These are phyloP conservation scores for Bubalus kerabau DNA, from an alignment of 2,113 vertebrate species.

Conservation along the genomic window DNA sequence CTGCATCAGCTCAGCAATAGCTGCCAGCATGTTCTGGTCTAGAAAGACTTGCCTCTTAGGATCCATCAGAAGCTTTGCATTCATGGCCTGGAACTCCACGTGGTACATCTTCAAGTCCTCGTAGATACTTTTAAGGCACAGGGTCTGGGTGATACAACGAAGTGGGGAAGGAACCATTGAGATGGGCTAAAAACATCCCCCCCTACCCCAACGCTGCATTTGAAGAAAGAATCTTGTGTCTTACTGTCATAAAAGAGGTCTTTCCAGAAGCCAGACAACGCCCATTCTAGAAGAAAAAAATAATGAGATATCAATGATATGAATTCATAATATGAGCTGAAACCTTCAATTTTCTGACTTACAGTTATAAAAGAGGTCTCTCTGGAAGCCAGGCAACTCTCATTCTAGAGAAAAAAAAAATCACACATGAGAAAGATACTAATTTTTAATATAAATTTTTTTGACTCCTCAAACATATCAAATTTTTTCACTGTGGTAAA, in stretches of 20 bases:
- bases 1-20: conserved; percentile 71
- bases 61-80: conserved; percentile 37
- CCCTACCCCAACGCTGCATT: rapidly evolving
- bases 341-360: neutral
- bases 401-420: conserved; percentile 29
- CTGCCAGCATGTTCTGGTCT: conserved; percentile 57
- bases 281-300: conserved; percentile 75
- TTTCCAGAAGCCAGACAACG: conserved; percentile 67
- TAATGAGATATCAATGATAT: neutral
- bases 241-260: conserved; percentile 37
- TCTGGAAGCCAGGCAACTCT: conserved; percentile 70
- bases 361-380: conserved; percentile 16
- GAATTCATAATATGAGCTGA: neutral
- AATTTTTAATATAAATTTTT: neutral
- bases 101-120: conserved; percentile 75
- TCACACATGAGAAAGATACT: neutral
- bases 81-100: conserved; percentile 61
- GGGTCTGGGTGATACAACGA: conserved; percentile 45
- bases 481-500: neutral
- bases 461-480: neutral
- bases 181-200: neutral
- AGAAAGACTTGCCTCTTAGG: conserved; percentile 46
- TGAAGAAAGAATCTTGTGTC: neutral
- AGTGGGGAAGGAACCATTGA: neutral
- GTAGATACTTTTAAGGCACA: conserved; percentile 78